Evolutionary conservation across 2,113 vertebrate genomes (phyloP).

Genomic region (Oryzias woworae): DNA sequence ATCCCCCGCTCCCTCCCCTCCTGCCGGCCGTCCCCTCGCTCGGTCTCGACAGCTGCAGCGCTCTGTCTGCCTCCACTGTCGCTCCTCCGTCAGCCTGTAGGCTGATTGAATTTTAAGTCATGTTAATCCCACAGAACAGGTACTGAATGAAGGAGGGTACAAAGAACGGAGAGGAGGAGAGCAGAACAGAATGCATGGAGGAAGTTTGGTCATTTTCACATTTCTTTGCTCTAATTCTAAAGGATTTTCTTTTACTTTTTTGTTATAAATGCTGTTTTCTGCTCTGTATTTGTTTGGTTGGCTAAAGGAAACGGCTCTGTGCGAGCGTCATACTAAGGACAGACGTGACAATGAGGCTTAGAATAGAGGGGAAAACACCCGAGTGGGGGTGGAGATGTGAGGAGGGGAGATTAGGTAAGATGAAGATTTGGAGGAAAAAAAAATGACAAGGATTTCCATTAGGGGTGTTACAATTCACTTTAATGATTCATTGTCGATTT

Average conservation of each 20-base stretch:
- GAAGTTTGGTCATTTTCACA: conserved; percentile 53
- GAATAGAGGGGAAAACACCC: background rate
- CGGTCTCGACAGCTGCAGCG: conserved; percentile 68
- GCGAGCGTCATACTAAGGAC: conserved; percentile 37
- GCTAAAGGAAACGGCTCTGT: conserved; percentile 6
- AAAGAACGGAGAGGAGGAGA: conserved; percentile 25
- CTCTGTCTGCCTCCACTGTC: conserved; percentile 66
- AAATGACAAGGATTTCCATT: background rate
- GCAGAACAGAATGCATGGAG: conserved; percentile 38
- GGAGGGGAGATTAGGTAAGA: background rate
- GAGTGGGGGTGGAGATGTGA: background rate
- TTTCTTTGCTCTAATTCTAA: conserved; percentile 46
- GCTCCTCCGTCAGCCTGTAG: conserved; percentile 62
- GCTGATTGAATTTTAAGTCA: conserved; percentile 79
- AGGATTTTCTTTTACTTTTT: conserved; percentile 20
- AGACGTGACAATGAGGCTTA: conserved; percentile 22
- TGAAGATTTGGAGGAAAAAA: background rate
- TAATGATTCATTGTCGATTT: no score
- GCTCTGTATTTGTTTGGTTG: conserved; percentile 20
- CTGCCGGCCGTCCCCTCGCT: conserved; percentile 42
- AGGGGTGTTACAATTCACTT: no score
- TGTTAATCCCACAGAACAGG: conserved; percentile 75
- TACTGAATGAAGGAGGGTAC: conserved; percentile 68
- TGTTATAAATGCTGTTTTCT: conserved; percentile 21
- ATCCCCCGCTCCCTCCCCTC: conserved; percentile 36